A percentile compares a stretch with the other conserved stretches of the same genome.
Conservation (phyloP, 2,113 vertebrate species). For the Myiopsitta monachus region DNA sequence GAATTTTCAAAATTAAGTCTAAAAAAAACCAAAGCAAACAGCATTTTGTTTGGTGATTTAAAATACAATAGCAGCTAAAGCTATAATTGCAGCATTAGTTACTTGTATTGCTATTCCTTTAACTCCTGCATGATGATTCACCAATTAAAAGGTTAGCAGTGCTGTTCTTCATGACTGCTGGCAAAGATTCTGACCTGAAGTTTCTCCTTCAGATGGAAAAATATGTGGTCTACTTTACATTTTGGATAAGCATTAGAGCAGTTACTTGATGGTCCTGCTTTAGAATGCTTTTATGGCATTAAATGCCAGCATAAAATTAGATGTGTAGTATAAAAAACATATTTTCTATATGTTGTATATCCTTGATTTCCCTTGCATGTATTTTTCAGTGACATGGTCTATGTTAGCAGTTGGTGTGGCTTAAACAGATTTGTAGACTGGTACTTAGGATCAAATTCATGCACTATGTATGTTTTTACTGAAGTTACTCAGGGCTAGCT, state of each 20-base stretch:
- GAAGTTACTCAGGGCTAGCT: not conserved
- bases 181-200: not conserved
- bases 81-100: slow-evolving; percentile 34
- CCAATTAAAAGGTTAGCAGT: not conserved
- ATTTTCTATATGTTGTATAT: not conserved
- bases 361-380: not conserved
- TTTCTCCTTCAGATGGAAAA: not conserved
- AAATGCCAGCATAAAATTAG: not conserved
- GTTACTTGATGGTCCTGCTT: not conserved
- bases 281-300: not conserved
- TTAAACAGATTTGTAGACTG: not conserved
- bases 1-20: not conserved
- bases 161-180: not conserved
- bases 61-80: not conserved
- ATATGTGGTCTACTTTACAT: not conserved
- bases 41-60: not conserved
- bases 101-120: slow-evolving; percentile 46
- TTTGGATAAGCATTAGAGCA: not conserved
- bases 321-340: not conserved
- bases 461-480: not conserved
- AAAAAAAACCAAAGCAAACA: not conserved
- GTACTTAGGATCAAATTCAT: not conserved
- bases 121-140: slow-evolving; percentile 7
- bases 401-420: not conserved
- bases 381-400: not conserved